Conservation (phyloP, 2,797 vertebrate genomes). For the Jordanella pulchra region DNA sequence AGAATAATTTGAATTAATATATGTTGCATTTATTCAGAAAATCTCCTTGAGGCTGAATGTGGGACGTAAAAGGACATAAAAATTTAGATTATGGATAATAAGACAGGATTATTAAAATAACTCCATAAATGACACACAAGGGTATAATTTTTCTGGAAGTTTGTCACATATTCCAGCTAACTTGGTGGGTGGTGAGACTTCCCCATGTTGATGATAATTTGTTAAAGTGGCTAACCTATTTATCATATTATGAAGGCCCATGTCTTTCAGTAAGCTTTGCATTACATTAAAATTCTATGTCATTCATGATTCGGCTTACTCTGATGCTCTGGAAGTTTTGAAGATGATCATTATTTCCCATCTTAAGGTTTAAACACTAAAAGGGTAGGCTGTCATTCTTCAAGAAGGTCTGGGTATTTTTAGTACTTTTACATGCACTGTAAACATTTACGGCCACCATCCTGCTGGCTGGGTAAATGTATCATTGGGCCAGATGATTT, state of each 20-base stretch:
- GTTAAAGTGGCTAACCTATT: constrained; percentile 20
- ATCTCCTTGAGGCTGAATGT: constrained; percentile 64
- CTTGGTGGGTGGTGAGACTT: constrained; percentile 13
- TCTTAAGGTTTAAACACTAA: constrained; percentile 42
- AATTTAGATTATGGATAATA: constrained; percentile 48
- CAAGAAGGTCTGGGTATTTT: constrained; percentile 68
- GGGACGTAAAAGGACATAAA: constrained; percentile 49
- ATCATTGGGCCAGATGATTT: constrained; percentile 72
- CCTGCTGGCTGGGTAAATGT: constrained; percentile 47
- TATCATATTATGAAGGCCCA: constrained; percentile 28
- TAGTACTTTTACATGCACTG: constrained; percentile 74
- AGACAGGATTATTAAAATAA: constrained; percentile 65
- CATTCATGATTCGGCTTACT: constrained; percentile 4
- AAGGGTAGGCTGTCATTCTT: constrained; percentile 64
- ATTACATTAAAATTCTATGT: neutral
- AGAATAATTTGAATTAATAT: constrained; percentile 72
- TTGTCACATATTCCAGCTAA: constrained; percentile 44
- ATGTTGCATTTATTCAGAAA: constrained; percentile 67
- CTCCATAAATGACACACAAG: constrained; percentile 48
- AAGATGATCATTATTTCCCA: constrained; percentile 47
- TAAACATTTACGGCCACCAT: constrained; percentile 73
- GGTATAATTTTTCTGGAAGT: constrained; percentile 46
- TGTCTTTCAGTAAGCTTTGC: constrained; percentile 2
- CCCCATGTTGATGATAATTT: constrained; percentile 24
- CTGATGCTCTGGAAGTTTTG: constrained; percentile 17